Evolutionary conservation across 2,113 vertebrate species (phyloP), one percentile per base, ranked within the genome.

Genomic region (Agapornis roseicollis): DNA sequence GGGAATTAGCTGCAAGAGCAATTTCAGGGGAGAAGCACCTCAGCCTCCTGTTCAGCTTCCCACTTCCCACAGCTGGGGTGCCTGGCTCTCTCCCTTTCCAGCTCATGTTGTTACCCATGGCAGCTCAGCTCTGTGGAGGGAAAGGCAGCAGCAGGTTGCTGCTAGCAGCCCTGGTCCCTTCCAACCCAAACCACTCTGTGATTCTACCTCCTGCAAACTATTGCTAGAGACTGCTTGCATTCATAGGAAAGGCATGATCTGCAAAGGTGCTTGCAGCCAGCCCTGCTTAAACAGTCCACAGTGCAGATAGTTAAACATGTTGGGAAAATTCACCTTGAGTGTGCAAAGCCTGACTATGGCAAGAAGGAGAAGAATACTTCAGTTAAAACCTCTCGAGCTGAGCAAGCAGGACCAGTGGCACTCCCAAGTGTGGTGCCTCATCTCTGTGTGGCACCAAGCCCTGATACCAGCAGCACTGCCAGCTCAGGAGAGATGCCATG

Each of bases 11-110:
- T 56, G 39, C 28, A 58, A 77, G 49, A 53, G 8, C 13, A 46
- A 13, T 68, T 50, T 47, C 35, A 33, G 27, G 31, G 35, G 22
- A 35, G 58, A 56, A 89, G 23, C 10, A 44, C 42, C 33, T 60
- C 31, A 52, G 37, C 12, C 20, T 65, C 25, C 27, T 49, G 18
- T 52, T 83, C 53, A 33, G 24, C 15, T 52, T 61, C 47, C 41
- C 25, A 33, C 15, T 44, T 61, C 56, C n/a, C 23, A 17, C 3
- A 1, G 17, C 60, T 73, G 0, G 0, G 2, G 17, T 52, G 55
- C 29, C 19, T 11, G 37, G 49, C 27, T 52, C 46, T 73, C 2
- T 14, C 5, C 8, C 12, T 4, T 35, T 66, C 23, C 46, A 65
- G 19, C 35, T 11, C 53, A 39, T 6, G 13, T 47, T 18, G 29